A percentile compares a stretch with the other conserved stretches of the same genome.
phyloP scores from a whole-genome alignment of 2,797 vertebrate genomes.

The Synaphobranchus kaupii region DNA sequence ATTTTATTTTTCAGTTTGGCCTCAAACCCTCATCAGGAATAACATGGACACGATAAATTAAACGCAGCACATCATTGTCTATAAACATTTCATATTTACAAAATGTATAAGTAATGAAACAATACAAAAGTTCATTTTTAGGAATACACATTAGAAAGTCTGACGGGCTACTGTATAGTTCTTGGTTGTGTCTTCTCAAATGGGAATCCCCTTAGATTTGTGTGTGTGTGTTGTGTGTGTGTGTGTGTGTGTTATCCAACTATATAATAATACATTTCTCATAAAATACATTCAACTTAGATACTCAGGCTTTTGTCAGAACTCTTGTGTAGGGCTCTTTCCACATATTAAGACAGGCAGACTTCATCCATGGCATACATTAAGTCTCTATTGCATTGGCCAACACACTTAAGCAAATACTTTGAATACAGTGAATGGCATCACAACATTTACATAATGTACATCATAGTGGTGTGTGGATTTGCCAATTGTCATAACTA shows the following conservation, averaged over 20 bases:
- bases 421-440: neutral
- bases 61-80: neutral
- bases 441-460: neutral
- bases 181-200: too few relatives aligned
- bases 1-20: neutral
- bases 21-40: neutral
- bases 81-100: neutral
- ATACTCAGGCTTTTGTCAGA: neutral
- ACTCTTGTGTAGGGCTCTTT: neutral
- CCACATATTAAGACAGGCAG: neutral
- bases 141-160: too few relatives aligned
- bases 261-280: too few relatives aligned
- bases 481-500: neutral
- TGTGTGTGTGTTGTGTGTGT: too few relatives aligned
- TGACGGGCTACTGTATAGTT: too few relatives aligned
- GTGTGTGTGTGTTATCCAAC: too few relatives aligned
- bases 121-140: too few relatives aligned
- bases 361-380: neutral
- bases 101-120: neutral
- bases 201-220: too few relatives aligned
- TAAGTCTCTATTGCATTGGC: neutral
- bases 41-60: neutral
- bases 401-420: neutral
- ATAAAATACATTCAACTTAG: too few relatives aligned
- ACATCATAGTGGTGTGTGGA: neutral